These are phyloP conservation scores for Rhadina sibilatrix DNA, from an alignment of 2,113 vertebrate species.

Conservation along the genomic window DNA sequence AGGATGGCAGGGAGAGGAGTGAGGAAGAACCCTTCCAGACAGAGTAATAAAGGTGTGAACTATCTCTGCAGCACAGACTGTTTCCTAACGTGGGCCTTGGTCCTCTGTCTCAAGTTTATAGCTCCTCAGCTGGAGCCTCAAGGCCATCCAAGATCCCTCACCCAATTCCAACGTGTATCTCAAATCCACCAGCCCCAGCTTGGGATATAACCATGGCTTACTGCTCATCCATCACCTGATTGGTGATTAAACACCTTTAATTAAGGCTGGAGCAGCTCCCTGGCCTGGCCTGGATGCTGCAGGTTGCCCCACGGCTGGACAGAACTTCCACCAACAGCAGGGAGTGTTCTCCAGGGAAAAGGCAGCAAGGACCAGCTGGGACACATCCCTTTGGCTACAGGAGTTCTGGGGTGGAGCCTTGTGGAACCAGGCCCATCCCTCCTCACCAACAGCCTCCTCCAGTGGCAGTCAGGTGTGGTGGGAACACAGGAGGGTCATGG, in stretches of 20 bases:
- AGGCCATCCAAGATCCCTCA: not conserved
- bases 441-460: rapidly evolving
- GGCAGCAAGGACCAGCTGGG: rapidly evolving
- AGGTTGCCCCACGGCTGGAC: not conserved
- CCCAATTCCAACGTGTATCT: not conserved
- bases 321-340: not conserved
- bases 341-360: too few species aligned
- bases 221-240: not conserved
- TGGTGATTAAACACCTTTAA: not conserved
- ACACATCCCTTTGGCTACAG: not conserved
- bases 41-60: conserved; percentile 42
- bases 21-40: not conserved
- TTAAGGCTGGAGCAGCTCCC: not conserved
- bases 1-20: not conserved
- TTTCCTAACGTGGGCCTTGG: not conserved
- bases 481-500: not conserved
- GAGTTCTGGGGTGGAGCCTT: not conserved
- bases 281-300: not conserved
- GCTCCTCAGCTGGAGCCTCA: rapidly evolving
- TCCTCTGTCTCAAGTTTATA: not conserved
- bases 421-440: rapidly evolving
- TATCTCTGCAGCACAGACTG: not conserved
- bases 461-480: rapidly evolving
- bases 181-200: not conserved
- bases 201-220: not conserved